Evolutionary conservation across 2,797 vertebrate species (phyloP).

Genomic region (Aulostomus chinensis): DNA sequence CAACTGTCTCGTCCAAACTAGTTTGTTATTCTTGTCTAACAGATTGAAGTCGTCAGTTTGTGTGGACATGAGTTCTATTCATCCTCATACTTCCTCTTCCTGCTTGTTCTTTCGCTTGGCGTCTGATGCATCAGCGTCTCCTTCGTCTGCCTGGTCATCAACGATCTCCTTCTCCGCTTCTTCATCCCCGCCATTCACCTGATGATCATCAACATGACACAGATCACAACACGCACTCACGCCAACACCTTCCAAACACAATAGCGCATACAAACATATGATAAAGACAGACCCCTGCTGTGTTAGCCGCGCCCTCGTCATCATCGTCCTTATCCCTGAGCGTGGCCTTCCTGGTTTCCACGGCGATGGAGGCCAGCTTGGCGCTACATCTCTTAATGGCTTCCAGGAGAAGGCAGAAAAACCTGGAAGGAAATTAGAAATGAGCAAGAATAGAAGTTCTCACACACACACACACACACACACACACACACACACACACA

Average conservation of each 20-base stretch:
- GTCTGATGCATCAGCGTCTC: slow-evolving; percentile 92
- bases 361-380: slow-evolving; percentile 84
- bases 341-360: slow-evolving; percentile 85
- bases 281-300: slow-evolving; percentile 26
- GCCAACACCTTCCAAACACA: too few relatives aligned
- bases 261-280: background rate
- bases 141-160: slow-evolving; percentile 89
- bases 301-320: background rate
- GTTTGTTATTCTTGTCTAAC: too few relatives aligned
- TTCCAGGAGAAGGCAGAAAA: slow-evolving; percentile 87
- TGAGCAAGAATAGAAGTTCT: too few relatives aligned
- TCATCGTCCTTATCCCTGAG: slow-evolving; percentile 75
- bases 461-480: background rate
- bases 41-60: too few relatives aligned
- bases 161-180: slow-evolving; percentile 78
- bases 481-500: background rate
- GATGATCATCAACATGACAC: background rate
- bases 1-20: too few relatives aligned
- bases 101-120: slow-evolving; percentile 85
- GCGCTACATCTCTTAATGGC: slow-evolving; percentile 84
- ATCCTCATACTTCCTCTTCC: slow-evolving; percentile 87
- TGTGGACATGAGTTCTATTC: too few relatives aligned
- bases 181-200: slow-evolving; percentile 64
- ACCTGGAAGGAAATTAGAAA: slow-evolving; percentile 71
- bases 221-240: background rate